Evolutionary conservation across 1,140 invertebrate species (phyloP), one percentile per base, ranked within the genome.

Genomic region (Drosophila funebris): DNA sequence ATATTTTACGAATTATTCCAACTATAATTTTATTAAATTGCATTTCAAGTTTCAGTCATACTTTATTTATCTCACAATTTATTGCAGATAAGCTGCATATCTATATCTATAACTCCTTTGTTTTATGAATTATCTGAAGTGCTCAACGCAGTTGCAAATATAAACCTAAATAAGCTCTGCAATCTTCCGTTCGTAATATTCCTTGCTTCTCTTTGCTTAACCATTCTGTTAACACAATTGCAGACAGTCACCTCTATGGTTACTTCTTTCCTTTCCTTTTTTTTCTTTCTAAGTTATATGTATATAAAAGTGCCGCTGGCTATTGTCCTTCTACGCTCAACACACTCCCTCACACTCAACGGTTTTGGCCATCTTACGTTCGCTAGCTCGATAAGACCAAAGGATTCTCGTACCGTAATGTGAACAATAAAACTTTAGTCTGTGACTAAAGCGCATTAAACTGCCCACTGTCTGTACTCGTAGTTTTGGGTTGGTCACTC

Each of bases 341-440:
- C 57, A 60, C 33, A 31, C 13, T 27, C 6, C 4, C 24, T 27
- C 24, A 27, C 6, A 4, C 46, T 27, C 20, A 24, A 24, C 3
- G n/a, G n/a, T n/a, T 43, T 31, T 11, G 16, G 52, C 37, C 5
- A 36, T 60, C 64, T 68, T 46, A 43, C 6, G 41, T 53, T 81
- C 77, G 77, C 68, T 74, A 62, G n/a, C 9, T 58, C 75, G 70
- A 63, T 87, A 82, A 87, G 78, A 63, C 68, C 61, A 13, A 41
- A 14, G n/a, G 61, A 66, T 66, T 50, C 67, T 33, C 20, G 48
- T 22, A 39, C 36, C 57, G 46, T 46, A 57, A 48, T 27, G 31
- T 33, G 44, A 60, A 68, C 60, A 64, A 79, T 68, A 83, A 76
- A 76, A 69, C 57, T 60, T 76, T 64, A 46, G 7, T n/a, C 50